Percentiles rank a stretch among this genome's conserved stretches.
These are phyloP conservation scores for Mythimna loreyi DNA, from an alignment of 2,888 invertebrate species.

Conservation along the genomic window DNA sequence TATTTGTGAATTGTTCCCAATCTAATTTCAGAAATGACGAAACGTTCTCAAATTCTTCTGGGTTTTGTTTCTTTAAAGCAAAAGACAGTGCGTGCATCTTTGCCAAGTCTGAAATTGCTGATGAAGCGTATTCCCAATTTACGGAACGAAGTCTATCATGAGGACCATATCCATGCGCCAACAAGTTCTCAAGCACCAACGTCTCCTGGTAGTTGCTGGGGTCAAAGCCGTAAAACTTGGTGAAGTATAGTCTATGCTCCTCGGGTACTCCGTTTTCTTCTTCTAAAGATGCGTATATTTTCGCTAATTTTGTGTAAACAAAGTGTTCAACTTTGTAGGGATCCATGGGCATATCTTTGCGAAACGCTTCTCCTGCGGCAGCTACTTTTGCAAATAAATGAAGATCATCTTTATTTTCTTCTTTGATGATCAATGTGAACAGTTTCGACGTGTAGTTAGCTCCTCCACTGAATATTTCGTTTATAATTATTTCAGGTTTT, in stretches of 20 bases:
- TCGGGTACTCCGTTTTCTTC: slow-evolving; percentile 46
- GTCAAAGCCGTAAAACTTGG: slow-evolving; percentile 67
- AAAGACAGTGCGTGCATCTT: slow-evolving; percentile 77
- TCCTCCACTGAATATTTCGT: slow-evolving; percentile 71
- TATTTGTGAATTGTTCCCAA: background rate
- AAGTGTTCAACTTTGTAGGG: slow-evolving; percentile 54
- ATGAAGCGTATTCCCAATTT: slow-evolving; percentile 66
- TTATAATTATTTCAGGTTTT: slow-evolving; percentile 63
- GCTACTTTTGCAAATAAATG: slow-evolving; percentile 77
- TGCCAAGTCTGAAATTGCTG: slow-evolving; percentile 69
- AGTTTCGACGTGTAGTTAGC: slow-evolving; percentile 77
- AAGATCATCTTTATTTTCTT: slow-evolving; percentile 63
- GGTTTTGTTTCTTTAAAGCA: slow-evolving; percentile 68
- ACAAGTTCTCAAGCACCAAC: slow-evolving; percentile 72
- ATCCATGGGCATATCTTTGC: background rate
- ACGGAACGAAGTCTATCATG: slow-evolving; percentile 69
- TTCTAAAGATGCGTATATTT: slow-evolving; percentile 54
- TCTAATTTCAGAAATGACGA: background rate
- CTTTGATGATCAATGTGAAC: slow-evolving; percentile 64
- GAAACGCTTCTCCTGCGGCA: slow-evolving; percentile 8
- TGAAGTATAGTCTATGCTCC: slow-evolving; percentile 63
- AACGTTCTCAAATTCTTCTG: slow-evolving; percentile 61
- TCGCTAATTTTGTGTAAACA: slow-evolving; percentile 52
- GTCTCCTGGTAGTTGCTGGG: slow-evolving; percentile 65
- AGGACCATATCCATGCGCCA: slow-evolving; percentile 64